Percentiles rank a stretch among this genome's conserved stretches.
These are phyloP conservation scores for Rhabditophanes sp. DNA, from an alignment of 2,888 invertebrate species.

Conservation along the genomic window DNA sequence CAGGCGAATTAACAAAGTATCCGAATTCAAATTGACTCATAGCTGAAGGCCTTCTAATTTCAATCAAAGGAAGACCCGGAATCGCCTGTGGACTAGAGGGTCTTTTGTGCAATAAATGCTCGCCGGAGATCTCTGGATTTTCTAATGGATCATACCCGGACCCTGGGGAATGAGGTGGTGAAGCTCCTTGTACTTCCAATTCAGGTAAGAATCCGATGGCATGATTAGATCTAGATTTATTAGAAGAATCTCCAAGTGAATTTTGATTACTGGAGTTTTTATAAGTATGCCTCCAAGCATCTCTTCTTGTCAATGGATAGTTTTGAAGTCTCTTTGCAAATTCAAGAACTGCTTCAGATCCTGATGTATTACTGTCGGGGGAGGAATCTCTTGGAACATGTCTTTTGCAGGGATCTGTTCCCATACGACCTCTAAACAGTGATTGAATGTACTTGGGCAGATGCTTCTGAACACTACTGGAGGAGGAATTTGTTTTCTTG, in stretches of 20 bases:
- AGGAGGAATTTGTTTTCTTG: constrained; percentile 41
- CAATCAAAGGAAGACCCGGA: constrained; percentile 41
- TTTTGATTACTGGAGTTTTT: constrained; percentile 19
- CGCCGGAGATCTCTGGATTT: constrained; percentile 12
- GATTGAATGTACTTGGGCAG: constrained; percentile 42
- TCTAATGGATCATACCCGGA: constrained; percentile 7
- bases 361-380: constrained; percentile 34
- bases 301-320: constrained; percentile 34
- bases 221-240: constrained; percentile 7
- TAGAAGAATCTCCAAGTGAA: constrained; percentile 7
- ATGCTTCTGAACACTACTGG: constrained; percentile 37
- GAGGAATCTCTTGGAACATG: constrained; percentile 33
- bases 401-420: constrained; percentile 40
- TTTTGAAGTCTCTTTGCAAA: constrained; percentile 42
- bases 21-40: constrained; percentile 42
- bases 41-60: constrained; percentile 39
- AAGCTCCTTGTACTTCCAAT: constrained; percentile 38
- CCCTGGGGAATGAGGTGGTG: constrained; percentile 24
- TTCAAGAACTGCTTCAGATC: constrained; percentile 41
- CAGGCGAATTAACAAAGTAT: constrained; percentile 42
- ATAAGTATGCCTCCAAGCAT: constrained; percentile 25
- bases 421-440: constrained; percentile 41
- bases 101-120: constrained; percentile 17
- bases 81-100: constrained; percentile 41
- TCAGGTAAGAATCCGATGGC: constrained; percentile 35